Percentiles rank a stretch among this genome's conserved stretches.
Conservation (phyloP, 2,113 vertebrate species). For the Bufo gargarizans region DNA sequence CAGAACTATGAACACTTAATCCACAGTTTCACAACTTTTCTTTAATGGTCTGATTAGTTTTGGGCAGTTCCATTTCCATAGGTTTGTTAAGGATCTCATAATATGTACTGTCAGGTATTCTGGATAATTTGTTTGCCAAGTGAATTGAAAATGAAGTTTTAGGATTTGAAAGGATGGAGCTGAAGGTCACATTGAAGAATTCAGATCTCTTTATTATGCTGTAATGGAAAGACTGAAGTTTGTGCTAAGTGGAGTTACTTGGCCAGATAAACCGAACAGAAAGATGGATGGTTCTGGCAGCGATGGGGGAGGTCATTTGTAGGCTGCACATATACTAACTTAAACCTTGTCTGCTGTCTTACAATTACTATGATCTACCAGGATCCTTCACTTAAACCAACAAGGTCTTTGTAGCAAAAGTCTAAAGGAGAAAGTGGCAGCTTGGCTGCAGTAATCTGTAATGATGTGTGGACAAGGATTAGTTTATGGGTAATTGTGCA, state of each 20-base stretch:
- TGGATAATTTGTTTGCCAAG: constrained; percentile 46
- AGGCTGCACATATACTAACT: neutral
- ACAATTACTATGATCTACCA: constrained; percentile 21
- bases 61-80: constrained; percentile 20
- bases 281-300: constrained; percentile 27
- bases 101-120: constrained; percentile 47
- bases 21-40: constrained; percentile 18
- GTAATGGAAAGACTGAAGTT: constrained; percentile 47
- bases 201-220: constrained; percentile 37
- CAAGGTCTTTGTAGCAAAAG: constrained; percentile 32
- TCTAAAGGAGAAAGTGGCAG: constrained; percentile 25
- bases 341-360: constrained; percentile 2
- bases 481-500: constrained; percentile 48
- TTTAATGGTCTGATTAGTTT: constrained; percentile 36
- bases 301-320: constrained; percentile 25
- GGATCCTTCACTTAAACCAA: constrained; percentile 21
- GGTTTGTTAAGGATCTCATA: constrained; percentile 45
- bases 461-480: constrained; percentile 42
- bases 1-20: constrained; percentile 37
- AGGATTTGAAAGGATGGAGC: constrained; percentile 38
- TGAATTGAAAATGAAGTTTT: constrained; percentile 46
- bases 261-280: constrained; percentile 39
- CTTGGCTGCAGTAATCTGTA: constrained; percentile 8
- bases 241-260: constrained; percentile 43
- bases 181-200: constrained; percentile 49